These are phyloP conservation scores for Acheta domesticus DNA, from an alignment of 2,888 invertebrate genomes.

Conservation along the genomic window DNA sequence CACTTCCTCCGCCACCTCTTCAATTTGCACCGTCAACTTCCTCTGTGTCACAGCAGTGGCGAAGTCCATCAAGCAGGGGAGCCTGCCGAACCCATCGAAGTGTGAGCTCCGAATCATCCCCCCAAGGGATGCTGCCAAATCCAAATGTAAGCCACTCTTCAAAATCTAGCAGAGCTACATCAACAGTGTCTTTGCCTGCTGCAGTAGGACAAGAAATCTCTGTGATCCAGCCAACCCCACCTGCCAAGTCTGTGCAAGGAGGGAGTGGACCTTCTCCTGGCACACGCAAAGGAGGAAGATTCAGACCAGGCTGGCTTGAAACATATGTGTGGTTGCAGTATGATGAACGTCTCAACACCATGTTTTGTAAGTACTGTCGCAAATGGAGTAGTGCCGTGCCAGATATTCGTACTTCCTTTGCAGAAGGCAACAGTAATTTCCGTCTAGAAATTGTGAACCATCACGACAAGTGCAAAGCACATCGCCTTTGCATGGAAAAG, in stretches of 20 bases:
- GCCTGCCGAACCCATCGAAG: too few relatives aligned
- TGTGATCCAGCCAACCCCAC: conserved; percentile 44
- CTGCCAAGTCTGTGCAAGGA: conserved; percentile 24
- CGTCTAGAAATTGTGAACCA: conserved; percentile 74
- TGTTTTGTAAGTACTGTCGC: conserved; percentile 71
- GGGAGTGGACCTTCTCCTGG: conserved; percentile 38
- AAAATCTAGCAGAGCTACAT: conserved; percentile 34
- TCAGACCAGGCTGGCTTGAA: conserved; percentile 65
- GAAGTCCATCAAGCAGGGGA: not conserved
- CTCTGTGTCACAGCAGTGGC: conserved; percentile 28
- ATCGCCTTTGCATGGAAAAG: conserved; percentile 60
- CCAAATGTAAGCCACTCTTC: not conserved
- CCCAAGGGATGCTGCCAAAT: not conserved
- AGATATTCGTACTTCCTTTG: conserved; percentile 72
- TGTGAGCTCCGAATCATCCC: not conserved
- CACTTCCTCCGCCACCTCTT: not conserved
- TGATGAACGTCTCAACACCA: conserved; percentile 62
- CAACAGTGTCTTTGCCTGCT: conserved; percentile 33
- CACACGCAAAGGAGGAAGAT: conserved; percentile 60
- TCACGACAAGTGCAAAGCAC: conserved; percentile 75
- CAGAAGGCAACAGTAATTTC: conserved; percentile 74
- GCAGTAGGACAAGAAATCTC: conserved; percentile 45
- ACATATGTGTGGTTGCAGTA: conserved; percentile 71
- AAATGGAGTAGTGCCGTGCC: conserved; percentile 69
- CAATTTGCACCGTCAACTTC: conserved; percentile 36